A percentile compares a stretch with the other conserved stretches of the same genome.
Evolutionary conservation across 2,113 vertebrate genomes (phyloP).

Genomic region (Thomomys bottae): DNA sequence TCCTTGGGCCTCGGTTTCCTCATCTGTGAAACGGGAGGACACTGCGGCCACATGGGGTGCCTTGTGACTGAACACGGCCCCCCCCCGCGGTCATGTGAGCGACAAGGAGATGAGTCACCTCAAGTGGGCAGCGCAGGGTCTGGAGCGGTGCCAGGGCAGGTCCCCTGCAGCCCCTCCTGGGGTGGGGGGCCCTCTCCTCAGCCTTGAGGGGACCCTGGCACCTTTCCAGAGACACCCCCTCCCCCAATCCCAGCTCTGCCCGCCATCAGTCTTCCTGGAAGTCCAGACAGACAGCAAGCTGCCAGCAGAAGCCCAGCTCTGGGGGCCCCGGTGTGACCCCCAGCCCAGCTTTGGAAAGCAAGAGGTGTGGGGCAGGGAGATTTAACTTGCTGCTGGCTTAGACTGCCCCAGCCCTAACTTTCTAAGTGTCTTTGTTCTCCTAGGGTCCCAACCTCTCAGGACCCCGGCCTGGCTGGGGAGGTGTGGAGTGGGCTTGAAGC

Average conservation of each 20-base stretch:
- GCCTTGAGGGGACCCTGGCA: too few relatives aligned
- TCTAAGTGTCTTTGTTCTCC: not conserved
- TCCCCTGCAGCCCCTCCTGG: too few relatives aligned
- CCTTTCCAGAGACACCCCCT: too few relatives aligned
- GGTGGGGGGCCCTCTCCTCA: too few relatives aligned
- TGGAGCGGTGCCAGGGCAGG: not conserved
- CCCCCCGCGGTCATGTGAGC: constrained; percentile 51
- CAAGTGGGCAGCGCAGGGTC: constrained; percentile 45
- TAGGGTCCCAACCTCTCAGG: not conserved
- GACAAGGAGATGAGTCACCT: constrained; percentile 61
- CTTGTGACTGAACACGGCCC: not conserved
- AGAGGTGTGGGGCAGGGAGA: not conserved
- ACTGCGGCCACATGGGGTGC: not conserved
- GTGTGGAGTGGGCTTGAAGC: not conserved
- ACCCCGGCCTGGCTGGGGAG: not conserved
- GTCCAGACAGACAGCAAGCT: not conserved
- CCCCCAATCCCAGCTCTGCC: not conserved
- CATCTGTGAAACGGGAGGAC: constrained; percentile 59
- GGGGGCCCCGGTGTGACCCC: not conserved
- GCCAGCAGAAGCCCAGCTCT: not conserved
- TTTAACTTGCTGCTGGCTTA: not conserved
- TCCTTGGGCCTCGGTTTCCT: constrained; percentile 69
- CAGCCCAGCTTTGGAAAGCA: not conserved
- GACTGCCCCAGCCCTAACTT: not conserved
- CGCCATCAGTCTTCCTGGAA: not conserved